Evolutionary conservation across 2,797 vertebrate genomes (phyloP).

Genomic region (Anguilla pacifica): DNA sequence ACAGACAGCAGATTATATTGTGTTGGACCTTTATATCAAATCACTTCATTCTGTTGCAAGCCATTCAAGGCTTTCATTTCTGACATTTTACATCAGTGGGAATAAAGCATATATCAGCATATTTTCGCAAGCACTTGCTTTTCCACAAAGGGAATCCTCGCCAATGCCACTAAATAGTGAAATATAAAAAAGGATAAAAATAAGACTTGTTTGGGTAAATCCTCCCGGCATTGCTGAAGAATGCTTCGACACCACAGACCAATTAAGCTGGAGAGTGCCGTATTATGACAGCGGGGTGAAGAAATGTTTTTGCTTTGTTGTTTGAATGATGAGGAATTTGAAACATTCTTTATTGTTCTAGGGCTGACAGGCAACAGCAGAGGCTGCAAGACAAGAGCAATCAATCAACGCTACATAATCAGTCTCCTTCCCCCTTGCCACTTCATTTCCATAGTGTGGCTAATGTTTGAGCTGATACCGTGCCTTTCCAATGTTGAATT

Average conservation of each 20-base stretch:
- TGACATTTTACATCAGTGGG: neutral
- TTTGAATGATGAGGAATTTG: constrained; percentile 13
- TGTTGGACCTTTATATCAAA: neutral
- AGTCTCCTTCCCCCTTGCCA: neutral
- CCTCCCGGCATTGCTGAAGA: neutral
- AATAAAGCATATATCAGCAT: neutral
- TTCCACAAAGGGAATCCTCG: neutral
- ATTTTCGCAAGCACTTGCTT: neutral
- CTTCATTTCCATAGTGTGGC: neutral
- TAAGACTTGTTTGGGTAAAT: neutral
- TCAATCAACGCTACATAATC: neutral
- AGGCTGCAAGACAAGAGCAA: constrained; percentile 4
- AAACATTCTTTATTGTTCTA: constrained; percentile 15
- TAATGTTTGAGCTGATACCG: neutral
- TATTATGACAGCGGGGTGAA: constrained; percentile 7
- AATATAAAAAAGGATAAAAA: neutral
- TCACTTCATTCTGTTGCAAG: neutral
- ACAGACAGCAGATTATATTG: neutral
- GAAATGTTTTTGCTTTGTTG: neutral
- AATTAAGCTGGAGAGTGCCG: neutral
- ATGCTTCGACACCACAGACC: neutral
- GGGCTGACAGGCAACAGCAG: neutral
- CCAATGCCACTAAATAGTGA: neutral
- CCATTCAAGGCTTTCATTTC: neutral
- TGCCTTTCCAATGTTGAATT: neutral